Conservation (phyloP, 2,113 vertebrate genomes). For the Syngnathus floridae region DNA sequence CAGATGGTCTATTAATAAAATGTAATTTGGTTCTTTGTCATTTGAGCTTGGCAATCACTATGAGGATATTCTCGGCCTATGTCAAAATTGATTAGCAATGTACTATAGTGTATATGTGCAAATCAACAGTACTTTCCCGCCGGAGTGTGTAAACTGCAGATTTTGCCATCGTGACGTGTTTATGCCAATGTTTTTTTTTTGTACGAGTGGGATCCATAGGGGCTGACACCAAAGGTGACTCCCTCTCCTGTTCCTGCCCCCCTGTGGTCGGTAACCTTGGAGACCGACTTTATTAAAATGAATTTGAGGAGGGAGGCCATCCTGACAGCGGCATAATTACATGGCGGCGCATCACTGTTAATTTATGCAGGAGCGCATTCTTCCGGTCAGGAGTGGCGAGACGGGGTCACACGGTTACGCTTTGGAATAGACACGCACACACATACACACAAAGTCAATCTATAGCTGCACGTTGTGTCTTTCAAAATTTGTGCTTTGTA, state of each 20-base stretch:
- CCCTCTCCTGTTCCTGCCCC: conserved; percentile 28
- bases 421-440: background rate
- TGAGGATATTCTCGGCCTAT: too few relatives aligned
- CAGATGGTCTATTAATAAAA: too few relatives aligned
- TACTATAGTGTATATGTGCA: too few relatives aligned
- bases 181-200: conserved; percentile 45
- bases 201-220: conserved; percentile 67
- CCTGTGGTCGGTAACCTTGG: conserved; percentile 87
- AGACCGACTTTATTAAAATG: conserved; percentile 99
- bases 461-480: conserved; percentile 8
- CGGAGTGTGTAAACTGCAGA: background rate
- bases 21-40: too few relatives aligned
- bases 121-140: background rate
- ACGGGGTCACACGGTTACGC: conserved; percentile 55
- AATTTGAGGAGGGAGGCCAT: conserved; percentile 93
- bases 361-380: conserved; percentile 92
- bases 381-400: conserved; percentile 86
- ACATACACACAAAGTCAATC: conserved; percentile 14
- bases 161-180: conserved; percentile 46
- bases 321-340: conserved; percentile 99
- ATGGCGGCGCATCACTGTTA: conserved; percentile 98
- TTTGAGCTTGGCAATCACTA: too few relatives aligned
- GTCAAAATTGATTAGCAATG: too few relatives aligned
- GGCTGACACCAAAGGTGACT: conserved; percentile 97
- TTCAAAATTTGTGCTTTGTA: background rate